Conservation (phyloP, 1,140 invertebrate species). For the Caerostris extrusa region DNA sequence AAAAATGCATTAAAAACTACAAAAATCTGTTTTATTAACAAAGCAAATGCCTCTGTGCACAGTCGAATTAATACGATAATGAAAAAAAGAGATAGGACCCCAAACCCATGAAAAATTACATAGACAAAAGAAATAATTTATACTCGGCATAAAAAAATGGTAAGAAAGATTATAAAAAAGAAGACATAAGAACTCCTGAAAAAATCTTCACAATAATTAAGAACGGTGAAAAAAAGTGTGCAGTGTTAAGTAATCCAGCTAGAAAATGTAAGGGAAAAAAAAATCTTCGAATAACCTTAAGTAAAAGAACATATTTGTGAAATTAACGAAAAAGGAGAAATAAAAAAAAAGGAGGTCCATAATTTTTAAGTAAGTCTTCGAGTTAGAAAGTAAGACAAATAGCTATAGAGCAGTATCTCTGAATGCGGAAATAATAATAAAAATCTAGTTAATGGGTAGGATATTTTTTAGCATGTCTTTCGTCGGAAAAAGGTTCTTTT, state of each 20-base stretch:
- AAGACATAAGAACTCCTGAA: neutral
- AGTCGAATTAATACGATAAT: no score
- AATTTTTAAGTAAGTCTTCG: conserved; percentile 46
- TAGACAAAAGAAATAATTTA: no score
- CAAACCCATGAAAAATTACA: no score
- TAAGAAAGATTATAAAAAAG: neutral
- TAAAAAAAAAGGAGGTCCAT: neutral
- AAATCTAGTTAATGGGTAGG: conserved; percentile 23
- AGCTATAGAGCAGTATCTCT: neutral
- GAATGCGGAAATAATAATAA: neutral
- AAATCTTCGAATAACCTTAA: neutral
- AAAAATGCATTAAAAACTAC: no score
- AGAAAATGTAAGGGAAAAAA: neutral
- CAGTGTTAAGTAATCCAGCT: conserved; percentile 27
- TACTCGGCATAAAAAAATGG: no score
- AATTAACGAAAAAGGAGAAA: neutral
- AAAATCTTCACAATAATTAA: conserved; percentile 19
- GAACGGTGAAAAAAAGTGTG: neutral
- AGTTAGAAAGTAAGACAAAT: conserved; percentile 45
- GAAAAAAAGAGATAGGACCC: no score
- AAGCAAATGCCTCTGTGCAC: no score
- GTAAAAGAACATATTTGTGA: conserved; percentile 36
- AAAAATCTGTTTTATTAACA: no score
- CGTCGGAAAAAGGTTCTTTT: neutral
- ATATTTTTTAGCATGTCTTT: neutral